Evolutionary conservation across 2,113 vertebrate genomes (phyloP).

Genomic region (Pipa parva): DNA sequence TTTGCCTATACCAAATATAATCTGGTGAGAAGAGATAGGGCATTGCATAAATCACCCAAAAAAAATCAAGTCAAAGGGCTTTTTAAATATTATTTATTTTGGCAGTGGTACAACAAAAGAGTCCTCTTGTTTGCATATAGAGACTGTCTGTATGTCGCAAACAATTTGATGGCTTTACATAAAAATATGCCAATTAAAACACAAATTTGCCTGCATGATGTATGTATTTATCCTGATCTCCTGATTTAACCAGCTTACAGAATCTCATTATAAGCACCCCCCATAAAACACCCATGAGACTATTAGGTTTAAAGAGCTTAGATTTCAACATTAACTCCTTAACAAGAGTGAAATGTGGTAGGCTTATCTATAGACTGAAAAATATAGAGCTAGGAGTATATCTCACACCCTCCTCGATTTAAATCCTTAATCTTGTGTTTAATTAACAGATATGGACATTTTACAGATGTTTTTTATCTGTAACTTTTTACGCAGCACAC

Average conservation of each 20-base stretch:
- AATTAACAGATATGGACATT: not conserved
- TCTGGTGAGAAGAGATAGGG: not conserved
- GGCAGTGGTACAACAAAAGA: conserved; percentile 28
- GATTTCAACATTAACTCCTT: conserved; percentile 42
- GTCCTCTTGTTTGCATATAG: conserved; percentile 68
- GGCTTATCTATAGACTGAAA: conserved; percentile 29
- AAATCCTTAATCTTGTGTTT: conserved; percentile 1
- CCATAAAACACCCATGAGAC: conserved; percentile 21
- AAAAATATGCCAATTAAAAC: conserved; percentile 57
- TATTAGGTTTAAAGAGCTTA: conserved; percentile 30
- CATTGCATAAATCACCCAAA: not conserved
- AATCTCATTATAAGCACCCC: conserved; percentile 27
- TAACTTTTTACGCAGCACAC: not conserved
- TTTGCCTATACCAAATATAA: not conserved
- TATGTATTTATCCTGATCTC: conserved; percentile 38
- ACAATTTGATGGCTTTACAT: conserved; percentile 62
- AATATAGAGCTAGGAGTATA: conserved; percentile 10
- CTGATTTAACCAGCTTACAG: conserved; percentile 8
- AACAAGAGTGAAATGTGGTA: conserved; percentile 6
- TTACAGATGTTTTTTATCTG: not conserved
- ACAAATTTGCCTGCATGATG: conserved; percentile 29
- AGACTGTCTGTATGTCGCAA: conserved; percentile 55
- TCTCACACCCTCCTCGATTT: not conserved
- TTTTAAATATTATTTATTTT: not conserved
- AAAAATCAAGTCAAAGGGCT: not conserved